Percentiles rank a stretch among this genome's conserved stretches.
These are phyloP conservation scores for Apamea monoglypha DNA, from an alignment of 2,888 invertebrate genomes.

Conservation along the genomic window DNA sequence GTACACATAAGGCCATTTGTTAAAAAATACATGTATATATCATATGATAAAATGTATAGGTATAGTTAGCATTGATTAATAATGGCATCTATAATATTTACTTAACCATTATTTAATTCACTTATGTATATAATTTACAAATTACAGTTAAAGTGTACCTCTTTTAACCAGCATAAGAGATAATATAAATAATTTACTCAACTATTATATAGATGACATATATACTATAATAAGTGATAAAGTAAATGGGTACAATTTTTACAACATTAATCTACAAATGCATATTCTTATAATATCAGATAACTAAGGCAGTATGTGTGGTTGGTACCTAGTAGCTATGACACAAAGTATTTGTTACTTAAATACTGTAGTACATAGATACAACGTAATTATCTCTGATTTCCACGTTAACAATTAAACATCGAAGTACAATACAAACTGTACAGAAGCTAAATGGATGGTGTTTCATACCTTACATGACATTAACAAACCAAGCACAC, in stretches of 20 bases:
- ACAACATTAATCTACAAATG: conserved; percentile 69
- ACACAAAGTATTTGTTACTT: conserved; percentile 45
- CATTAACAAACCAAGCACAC: conserved; percentile 85
- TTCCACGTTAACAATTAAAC: conserved; percentile 71
- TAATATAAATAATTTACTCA: conserved; percentile 73
- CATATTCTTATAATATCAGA: conserved; percentile 58
- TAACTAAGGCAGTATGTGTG: conserved; percentile 80
- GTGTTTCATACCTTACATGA: conserved; percentile 90
- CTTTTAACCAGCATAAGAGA: conserved; percentile 88
- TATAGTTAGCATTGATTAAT: conserved; percentile 61
- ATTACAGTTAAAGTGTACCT: conserved; percentile 87
- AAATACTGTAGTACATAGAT: conserved; percentile 51
- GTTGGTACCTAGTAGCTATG: conserved; percentile 46
- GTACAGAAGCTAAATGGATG: conserved; percentile 89
- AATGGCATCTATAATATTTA: conserved; percentile 64
- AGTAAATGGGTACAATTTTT: conserved; percentile 63
- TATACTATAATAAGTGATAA: conserved; percentile 37
- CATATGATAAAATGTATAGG: conserved; percentile 56
- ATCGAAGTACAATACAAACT: conserved; percentile 84
- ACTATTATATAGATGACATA: conserved; percentile 61
- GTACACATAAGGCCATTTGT: conserved; percentile 78
- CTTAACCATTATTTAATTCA: conserved; percentile 51
- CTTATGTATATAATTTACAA: conserved; percentile 79
- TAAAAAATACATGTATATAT: conserved; percentile 66
- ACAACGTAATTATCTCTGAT: conserved; percentile 48